Base-by-base conservation (phyloP, 2,113 vertebrate genomes). In the Amblyopsis rosae region DNA sequence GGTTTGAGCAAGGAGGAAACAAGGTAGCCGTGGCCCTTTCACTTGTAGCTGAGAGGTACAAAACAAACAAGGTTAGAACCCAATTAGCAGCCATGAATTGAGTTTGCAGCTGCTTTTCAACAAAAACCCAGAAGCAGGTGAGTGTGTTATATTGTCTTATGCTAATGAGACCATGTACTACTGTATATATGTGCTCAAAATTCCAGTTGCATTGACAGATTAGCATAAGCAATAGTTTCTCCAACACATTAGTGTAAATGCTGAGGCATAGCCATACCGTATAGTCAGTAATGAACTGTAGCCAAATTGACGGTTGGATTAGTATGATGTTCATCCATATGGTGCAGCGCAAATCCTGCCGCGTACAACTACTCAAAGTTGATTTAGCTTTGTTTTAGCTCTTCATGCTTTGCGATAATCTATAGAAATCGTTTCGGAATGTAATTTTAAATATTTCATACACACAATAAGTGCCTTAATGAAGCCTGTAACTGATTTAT, bases 21-120 rank as follows among this genome's bases (percentile, higher is more conserved):
- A 16, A 74, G 69, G 67, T 59, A 80, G 70, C 49, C 47, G 64
- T 1, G 62, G 13, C 62, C 16, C 54, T n/a, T 69, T 56, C 63
- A 13, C 45, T 75, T 77, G 67, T 62, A 82, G 59, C 67, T 60
- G 65, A 75, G 75, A 55, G 67, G 9, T 9, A 3, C 4, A 59
- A 59, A 59, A 54, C 2, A 79, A 59, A 50, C 9, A 6, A 33
- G 72, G 2, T 72, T 59, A 68, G 6, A 57, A 67, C 19, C 46
- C 73, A 77, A 82, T 83, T 70, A 81, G 72, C 9, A 19, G 35
- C 9, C 0, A 54, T 10, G 4, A 48, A 41, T 41, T 41, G 35
- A 41, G 35, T 41, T 41, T 41, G 5, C 7, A 8, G 4, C 35
- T 41, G 35, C 4, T 41, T 41, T 41, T 41, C 35, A 41, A 41